phyloP scores from a whole-genome alignment of 2,113 vertebrate genomes.

The Muntiacus muntjak region DNA sequence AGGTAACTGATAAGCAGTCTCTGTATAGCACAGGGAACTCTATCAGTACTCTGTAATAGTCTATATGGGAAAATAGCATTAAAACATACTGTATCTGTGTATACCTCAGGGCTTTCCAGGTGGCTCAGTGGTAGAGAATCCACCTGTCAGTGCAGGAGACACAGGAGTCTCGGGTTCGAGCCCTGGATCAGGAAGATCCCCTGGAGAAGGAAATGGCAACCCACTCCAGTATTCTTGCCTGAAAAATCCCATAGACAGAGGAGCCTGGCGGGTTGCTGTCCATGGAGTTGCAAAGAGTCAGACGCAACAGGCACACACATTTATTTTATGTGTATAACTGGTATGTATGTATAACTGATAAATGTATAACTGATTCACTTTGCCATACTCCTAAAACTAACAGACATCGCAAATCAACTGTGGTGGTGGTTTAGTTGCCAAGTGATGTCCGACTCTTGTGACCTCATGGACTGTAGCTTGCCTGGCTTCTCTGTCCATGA shows the following conservation, averaged over 20 bases:
- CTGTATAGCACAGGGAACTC: neutral
- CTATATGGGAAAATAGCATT: neutral
- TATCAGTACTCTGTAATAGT: neutral
- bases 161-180: neutral
- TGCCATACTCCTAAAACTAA: neutral
- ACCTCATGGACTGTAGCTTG: neutral
- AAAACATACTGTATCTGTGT: neutral
- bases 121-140: neutral
- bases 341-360: neutral
- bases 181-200: accelerated
- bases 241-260: neutral
- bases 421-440: neutral
- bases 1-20: neutral
- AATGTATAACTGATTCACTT: neutral
- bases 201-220: neutral
- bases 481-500: neutral
- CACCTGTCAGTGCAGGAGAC: neutral
- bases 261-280: neutral
- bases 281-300: neutral
- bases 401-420: neutral
- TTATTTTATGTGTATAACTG: neutral
- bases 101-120: neutral
- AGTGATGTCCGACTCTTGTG: neutral
- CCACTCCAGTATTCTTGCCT: neutral
- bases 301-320: neutral